These are phyloP conservation scores for Apogon hyalosoma DNA, from an alignment of 2,797 vertebrate genomes.

Conservation along the genomic window DNA sequence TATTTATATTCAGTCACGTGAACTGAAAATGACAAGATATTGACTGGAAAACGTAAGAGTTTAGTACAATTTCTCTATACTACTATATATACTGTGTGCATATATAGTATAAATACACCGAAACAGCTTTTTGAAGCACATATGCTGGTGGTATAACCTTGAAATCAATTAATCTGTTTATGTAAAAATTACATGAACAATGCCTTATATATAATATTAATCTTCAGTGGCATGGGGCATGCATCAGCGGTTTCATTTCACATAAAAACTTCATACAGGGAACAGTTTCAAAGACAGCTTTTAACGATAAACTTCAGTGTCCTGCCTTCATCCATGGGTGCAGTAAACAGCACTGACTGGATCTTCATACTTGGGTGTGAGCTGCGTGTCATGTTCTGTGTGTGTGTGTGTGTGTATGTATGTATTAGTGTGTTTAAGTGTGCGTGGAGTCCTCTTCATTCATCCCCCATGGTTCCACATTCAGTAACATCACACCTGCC, in stretches of 20 bases:
- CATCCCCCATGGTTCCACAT: slow-evolving; percentile 81
- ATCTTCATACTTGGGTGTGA: slow-evolving; percentile 56
- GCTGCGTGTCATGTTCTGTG: slow-evolving; percentile 32
- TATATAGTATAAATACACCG: slow-evolving; percentile 80
- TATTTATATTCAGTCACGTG: slow-evolving; percentile 48
- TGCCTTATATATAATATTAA: slow-evolving; percentile 62
- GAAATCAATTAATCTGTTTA: slow-evolving; percentile 58
- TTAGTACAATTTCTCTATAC: slow-evolving; percentile 64
- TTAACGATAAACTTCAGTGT: slow-evolving; percentile 39
- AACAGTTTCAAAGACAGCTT: slow-evolving; percentile 55
- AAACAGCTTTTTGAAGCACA: slow-evolving; percentile 60
- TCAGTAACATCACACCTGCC: slow-evolving; percentile 82
- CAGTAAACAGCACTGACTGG: slow-evolving; percentile 69
- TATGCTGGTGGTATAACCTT: slow-evolving; percentile 59
- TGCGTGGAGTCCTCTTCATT: slow-evolving; percentile 54
- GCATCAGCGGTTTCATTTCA: slow-evolving; percentile 80
- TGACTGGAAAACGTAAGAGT: slow-evolving; percentile 43
- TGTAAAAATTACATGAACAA: slow-evolving; percentile 60
- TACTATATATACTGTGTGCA: slow-evolving; percentile 79
- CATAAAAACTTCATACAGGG: slow-evolving; percentile 71
- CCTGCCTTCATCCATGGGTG: slow-evolving; percentile 67
- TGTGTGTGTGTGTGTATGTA: slow-evolving; percentile 31
- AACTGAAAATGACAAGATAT: slow-evolving; percentile 53
- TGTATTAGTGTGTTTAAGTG: slow-evolving; percentile 39
- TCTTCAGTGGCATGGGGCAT: slow-evolving; percentile 78